Base-by-base conservation (phyloP, 1,140 invertebrate genomes). In the Lordiphosa mommai region DNA sequence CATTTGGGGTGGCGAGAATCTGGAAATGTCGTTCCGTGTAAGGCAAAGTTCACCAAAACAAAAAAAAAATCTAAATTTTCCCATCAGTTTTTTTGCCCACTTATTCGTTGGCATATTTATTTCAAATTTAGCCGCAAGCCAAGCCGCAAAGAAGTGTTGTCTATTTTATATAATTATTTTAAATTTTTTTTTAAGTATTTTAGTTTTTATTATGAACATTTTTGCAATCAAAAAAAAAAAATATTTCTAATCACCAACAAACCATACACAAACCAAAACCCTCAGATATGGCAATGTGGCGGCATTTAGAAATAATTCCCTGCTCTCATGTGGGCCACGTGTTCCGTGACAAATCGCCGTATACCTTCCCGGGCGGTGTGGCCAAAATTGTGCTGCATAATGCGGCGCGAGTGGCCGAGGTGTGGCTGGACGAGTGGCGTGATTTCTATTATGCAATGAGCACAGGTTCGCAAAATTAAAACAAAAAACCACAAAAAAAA, bases 21-120 rank as follows among this genome's bases (percentile, higher is more conserved):
- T 99, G 29, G 98, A 99, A 91, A 98, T 99, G 95, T 98, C 97
- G 61, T 99, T 99, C 90, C 92, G 98, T 93, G 98, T 99, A 93
- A 93, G 91, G 90, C 58, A 59, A 69, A 52, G 32, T 66, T 16
- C 38, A 40, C 20, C 51, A 53, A 6, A 53, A 53, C 32, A 23
- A 16, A 27, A 38, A 64, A 52, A 17, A 37, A 33, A 32, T 46
- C 1, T 27, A 17, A 13, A 49, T 37, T 23, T 51, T 46, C 47
- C 58, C 48, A 40, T 27, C n/a, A n/a, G n/a, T n/a, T n/a, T n/a
- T n/a, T n/a, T n/a, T n/a, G n/a, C n/a, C n/a, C 40, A 27, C 48
- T 32, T 68, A 72, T 61, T 55, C 38, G 33, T 70, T 60, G 40
- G 46, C 55, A 33, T 34, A 16, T n/a, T 41, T 40, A 52, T 27